Base-by-base conservation (phyloP, 2,113 vertebrate genomes). In the Electrona antarctica region DNA sequence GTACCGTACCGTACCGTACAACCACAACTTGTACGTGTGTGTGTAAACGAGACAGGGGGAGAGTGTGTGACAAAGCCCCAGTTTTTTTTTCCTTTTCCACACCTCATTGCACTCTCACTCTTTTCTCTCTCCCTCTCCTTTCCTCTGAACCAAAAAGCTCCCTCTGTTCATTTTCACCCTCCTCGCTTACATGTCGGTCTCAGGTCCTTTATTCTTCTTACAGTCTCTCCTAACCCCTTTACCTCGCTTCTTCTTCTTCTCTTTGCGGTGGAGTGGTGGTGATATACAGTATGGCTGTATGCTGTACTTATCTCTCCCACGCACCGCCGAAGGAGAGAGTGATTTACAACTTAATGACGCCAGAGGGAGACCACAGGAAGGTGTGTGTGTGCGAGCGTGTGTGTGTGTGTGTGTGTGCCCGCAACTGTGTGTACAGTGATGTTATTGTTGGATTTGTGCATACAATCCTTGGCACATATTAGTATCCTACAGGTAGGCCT, bases 31-130 rank as follows among this genome's bases (percentile, higher is more conserved):
- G 52, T 45, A 52, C 9, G 50, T 47, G n/a, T 14, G n/a, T 14
- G 11, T 13, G 33, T 29, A 51, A 33, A n/a, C 46, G 63, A 65
- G 47, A 6, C 12, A 6, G 13, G 4, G 28, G 33, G 51, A 47
- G 15, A 41, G 55, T 15, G 46, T 47, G 67, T 62, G 68, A 78
- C 74, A 82, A 68, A 60, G 68, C 60, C 62, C 67, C 64, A 74
- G 71, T 78, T 71, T 77, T 78, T 71, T 77, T 21, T 63, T 70
- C 66, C 50, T 57, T 8, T 63, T 72, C 47, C 33, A 57, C 66
- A 69, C 58, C 70, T 70, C 66, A 14, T 54, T 74, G 60, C 66
- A 51, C 79, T 10, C 15, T 50, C 64, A 61, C 21, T 46, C 48
- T 66, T 57, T 29, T 63, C 50, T 57, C 60, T 57, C 12, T 14